Evolutionary conservation across 1,140 invertebrate genomes (phyloP).

Genomic region (Drosophila rhopaloa): DNA sequence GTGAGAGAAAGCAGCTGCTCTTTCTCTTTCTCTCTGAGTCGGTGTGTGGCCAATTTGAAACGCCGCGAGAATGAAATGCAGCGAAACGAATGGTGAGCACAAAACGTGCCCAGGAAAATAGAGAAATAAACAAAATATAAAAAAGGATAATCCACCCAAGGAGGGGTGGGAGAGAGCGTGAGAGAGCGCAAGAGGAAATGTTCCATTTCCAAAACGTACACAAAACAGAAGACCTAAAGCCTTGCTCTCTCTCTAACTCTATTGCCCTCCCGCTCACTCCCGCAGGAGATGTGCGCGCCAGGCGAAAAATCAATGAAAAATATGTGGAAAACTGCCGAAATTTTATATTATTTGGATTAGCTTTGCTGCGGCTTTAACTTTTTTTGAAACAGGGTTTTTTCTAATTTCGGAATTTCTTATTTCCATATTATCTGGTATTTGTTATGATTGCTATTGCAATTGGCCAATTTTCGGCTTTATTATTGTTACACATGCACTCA

Average conservation of each 20-base stretch:
- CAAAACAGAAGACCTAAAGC: constrained; percentile 64
- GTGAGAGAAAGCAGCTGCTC: constrained; percentile 48
- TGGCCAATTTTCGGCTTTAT: constrained; percentile 38
- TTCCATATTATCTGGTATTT: constrained; percentile 1
- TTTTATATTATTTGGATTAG: constrained; percentile 52
- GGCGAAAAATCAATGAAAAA: constrained; percentile 81
- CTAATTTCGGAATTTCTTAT: background rate
- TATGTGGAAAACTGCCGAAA: constrained; percentile 75
- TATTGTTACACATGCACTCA: constrained; percentile 31
- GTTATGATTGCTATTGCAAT: constrained; percentile 12
- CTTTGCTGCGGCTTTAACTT: constrained; percentile 20
- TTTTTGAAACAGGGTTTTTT: background rate
- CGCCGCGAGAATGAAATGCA: constrained; percentile 77
- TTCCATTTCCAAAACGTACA: constrained; percentile 66
- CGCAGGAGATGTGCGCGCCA: constrained; percentile 61
- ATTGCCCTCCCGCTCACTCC: constrained; percentile 19
- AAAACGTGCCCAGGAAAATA: constrained; percentile 72
- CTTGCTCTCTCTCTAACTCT: constrained; percentile 27
- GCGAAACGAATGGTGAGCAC: constrained; percentile 74
- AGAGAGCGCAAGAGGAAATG: constrained; percentile 13
- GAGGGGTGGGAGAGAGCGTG: constrained; percentile 3
- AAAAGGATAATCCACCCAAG: constrained; percentile 70
- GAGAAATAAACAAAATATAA: constrained; percentile 80
- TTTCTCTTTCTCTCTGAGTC: constrained; percentile 18
- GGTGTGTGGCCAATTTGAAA: constrained; percentile 68